A percentile compares a stretch with the other conserved stretches of the same genome.
These are phyloP conservation scores for Nesometra sesokonis DNA, from an alignment of 35 echinoderm and acorn worm genomes.

Conservation along the genomic window DNA sequence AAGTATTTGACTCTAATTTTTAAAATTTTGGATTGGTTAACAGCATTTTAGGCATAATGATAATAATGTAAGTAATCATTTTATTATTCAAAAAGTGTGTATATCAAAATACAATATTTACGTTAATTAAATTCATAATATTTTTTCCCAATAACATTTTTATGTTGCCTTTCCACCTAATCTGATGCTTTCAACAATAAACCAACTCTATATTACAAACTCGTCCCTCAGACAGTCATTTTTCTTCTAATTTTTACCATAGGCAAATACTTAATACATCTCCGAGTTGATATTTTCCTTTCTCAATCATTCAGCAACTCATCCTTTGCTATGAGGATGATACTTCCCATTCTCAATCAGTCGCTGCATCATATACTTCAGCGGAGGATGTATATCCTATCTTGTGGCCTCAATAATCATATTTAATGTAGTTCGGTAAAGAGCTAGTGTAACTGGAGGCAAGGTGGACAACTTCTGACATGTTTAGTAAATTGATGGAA, in stretches of 20 bases:
- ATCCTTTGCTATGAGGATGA: no score
- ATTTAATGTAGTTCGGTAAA: not conserved
- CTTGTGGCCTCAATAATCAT: not conserved
- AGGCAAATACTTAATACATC: not conserved
- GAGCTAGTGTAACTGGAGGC: not conserved
- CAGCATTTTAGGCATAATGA: no score
- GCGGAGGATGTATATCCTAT: not conserved
- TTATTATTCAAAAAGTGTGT: no score
- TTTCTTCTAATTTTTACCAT: not conserved
- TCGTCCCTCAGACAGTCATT: no score
- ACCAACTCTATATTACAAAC: not conserved
- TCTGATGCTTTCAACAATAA: not conserved
- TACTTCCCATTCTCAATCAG: no score
- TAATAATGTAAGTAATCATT: no score
- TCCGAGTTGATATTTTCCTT: not conserved
- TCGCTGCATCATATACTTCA: no score
- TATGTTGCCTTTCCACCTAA: not conserved
- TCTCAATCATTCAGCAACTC: not conserved
- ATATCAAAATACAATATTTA: no score
- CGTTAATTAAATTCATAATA: no score
- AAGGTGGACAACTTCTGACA: not conserved
- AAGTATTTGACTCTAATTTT: no score
- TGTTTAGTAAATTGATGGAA: not conserved
- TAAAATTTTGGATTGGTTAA: no score
- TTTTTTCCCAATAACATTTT: not conserved